Evolutionary conservation across 2,797 vertebrate species (phyloP), one percentile per base, ranked within the genome.

Genomic region (Momotus momota): DNA sequence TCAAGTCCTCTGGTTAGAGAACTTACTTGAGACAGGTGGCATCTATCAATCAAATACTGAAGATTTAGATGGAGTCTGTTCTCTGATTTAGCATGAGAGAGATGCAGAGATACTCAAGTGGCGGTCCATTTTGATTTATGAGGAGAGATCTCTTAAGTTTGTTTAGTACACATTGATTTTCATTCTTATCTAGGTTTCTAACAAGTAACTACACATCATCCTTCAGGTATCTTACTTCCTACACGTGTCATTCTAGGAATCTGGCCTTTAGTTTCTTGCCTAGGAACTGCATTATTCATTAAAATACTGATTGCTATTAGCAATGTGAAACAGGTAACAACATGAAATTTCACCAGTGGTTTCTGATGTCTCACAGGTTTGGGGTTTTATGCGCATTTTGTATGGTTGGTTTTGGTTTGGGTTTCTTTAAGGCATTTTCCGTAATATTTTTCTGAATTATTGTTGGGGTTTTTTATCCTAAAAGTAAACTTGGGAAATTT

Each of bases 341-440:
- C 21, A 43, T 66, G 16, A 65, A 71, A 14, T 46, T 77, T 43
- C 26, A n/a, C 29, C 29, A 43, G 21, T 17, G 58, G 16, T 52
- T 81, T 81, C 43, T 55, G 12, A 71, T 27, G n/a, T 60, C 29
- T 26, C 58, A 17, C 9, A 33, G n/a, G 29, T 70, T 43, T 81
- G 26, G 14, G 16, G 0, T 0, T 6, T 55, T 70, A 9, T 21
- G 18, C n/a, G 6, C 0, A 2, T 49, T 81, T 82, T 66, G 14
- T 18, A 71, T 45, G 5, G 2, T n/a, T 74, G 25, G 2, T 33
- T 79, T 35, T 35, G 35, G 35, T 35, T 48, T 26, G 8, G 18
- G 0, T 1, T 41, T 57, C 40, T 60, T 17, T n/a, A 26, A 54
- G 7, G 1, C 31, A 66, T 80, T 85, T 84, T 43, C 27, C 14